A percentile compares a stretch with the other conserved stretches of the same genome.
Evolutionary conservation across 2,797 vertebrate species (phyloP).

Genomic region (Hylomyscus alleni): DNA sequence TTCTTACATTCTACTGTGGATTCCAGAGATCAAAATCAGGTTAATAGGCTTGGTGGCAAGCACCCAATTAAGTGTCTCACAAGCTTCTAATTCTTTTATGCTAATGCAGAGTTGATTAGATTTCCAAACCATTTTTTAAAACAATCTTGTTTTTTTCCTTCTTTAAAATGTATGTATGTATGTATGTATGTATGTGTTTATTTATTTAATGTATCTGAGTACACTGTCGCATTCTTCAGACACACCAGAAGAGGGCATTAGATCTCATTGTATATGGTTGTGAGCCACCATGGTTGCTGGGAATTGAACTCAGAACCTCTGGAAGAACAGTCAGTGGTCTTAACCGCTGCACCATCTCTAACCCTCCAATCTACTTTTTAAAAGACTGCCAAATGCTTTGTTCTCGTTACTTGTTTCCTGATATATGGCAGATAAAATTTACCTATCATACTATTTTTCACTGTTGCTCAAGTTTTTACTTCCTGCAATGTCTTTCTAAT

Average conservation of each 20-base stretch:
- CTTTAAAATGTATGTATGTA: no score
- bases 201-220: no score
- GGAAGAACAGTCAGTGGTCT: no score
- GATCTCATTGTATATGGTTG: no score
- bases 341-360: no score
- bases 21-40: background rate
- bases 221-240: no score
- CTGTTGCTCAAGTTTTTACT: conserved; percentile 41
- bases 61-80: background rate
- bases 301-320: no score
- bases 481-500: conserved; percentile 37
- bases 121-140: background rate
- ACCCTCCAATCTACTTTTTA: background rate
- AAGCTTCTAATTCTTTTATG: background rate
- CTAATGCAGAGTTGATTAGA: background rate
- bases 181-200: no score
- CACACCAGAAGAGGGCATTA: no score
- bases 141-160: no score
- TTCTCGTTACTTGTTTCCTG: conserved; percentile 4
- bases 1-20: background rate
- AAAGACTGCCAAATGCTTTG: conserved; percentile 32
- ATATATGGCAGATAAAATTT: conserved; percentile 29
- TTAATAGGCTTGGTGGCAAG: background rate
- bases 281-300: no score
- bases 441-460: conserved; percentile 17